Base-by-base conservation (phyloP, 1,140 invertebrate genomes). In the Drosophila suzukii region DNA sequence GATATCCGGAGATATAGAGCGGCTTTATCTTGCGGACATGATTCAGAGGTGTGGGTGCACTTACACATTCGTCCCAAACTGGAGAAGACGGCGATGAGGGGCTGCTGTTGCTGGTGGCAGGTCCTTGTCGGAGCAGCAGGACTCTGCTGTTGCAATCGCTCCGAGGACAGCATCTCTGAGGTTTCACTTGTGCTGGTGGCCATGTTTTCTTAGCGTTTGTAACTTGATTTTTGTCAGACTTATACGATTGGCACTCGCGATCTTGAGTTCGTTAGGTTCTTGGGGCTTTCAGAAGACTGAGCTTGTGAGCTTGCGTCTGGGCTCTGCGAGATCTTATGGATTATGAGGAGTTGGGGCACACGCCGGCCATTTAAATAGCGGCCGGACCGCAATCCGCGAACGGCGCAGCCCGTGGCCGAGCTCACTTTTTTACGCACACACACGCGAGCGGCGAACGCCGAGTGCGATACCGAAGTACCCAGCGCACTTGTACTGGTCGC, bases 291-390 rank as follows among this genome's bases (percentile, higher is more conserved):
- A 32, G 30, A 7, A 6, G 6, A 30, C 7, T 46, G 41, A 20
- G 32, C 30, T 56, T 10, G 4, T 13, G 15, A 63, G 55, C 41
- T 67, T 11, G 38, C 65, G 61, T 66, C 20, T 41, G 20, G 20
- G 61, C 61, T 66, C 61, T 30, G 65, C 65, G 65, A 68, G 65
- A 68, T 66, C 61, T 68, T 53, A 66, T 47, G 61, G 65, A 53
- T 66, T 66, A 53, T 68, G 65, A 68, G 65, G 47, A 68, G 60
- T 68, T 66, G 24, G 39, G 38, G 47, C 47, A n/a, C 32, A 68
- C 47, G 60, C 46, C 47, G 7, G 17, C 32, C 24, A n/a, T 43
- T 54, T 68, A 53, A 53, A 61, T 68, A 67, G 27, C 5, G 13
- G 13, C 50, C 36, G 17, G 59, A 34, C 30, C 38, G 60, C 15